phyloP scores from a whole-genome alignment of 2,888 invertebrate species.

The Eristalis tenax region DNA sequence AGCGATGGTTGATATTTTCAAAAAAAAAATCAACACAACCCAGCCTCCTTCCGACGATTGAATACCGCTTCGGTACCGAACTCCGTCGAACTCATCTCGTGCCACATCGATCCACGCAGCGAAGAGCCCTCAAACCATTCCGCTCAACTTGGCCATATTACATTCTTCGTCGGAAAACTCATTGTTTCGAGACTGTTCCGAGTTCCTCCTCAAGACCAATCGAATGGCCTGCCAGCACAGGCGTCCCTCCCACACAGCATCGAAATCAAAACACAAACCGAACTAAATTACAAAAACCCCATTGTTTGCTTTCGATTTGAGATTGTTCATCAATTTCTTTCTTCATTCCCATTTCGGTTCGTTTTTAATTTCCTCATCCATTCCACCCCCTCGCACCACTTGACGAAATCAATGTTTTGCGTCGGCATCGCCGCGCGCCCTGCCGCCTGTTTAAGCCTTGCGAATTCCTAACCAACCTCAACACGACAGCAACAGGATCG shows the following conservation, averaged over 20 bases:
- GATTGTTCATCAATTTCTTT: constrained; percentile 1
- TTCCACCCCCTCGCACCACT: background rate
- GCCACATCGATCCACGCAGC: background rate
- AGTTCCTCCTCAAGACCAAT: no score
- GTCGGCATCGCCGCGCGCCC: background rate
- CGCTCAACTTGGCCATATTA: background rate
- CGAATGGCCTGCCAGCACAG: background rate
- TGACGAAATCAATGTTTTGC: background rate
- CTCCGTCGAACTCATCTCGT: no score
- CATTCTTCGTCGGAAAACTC: background rate
- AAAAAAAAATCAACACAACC: no score
- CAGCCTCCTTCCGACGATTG: no score
- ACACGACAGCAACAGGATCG: background rate
- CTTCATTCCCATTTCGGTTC: background rate
- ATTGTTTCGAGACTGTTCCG: background rate
- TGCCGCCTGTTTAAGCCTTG: background rate
- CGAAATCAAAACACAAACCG: background rate
- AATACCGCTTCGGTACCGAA: no score
- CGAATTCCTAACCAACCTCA: background rate
- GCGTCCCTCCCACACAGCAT: background rate
- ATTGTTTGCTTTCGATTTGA: background rate
- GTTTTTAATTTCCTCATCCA: background rate
- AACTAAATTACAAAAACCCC: background rate
- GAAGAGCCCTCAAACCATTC: background rate
- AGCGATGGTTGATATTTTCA: no score